Evolutionary conservation across 2,797 vertebrate species (phyloP).

Genomic region (Xiphorhynchus erythropygius): DNA sequence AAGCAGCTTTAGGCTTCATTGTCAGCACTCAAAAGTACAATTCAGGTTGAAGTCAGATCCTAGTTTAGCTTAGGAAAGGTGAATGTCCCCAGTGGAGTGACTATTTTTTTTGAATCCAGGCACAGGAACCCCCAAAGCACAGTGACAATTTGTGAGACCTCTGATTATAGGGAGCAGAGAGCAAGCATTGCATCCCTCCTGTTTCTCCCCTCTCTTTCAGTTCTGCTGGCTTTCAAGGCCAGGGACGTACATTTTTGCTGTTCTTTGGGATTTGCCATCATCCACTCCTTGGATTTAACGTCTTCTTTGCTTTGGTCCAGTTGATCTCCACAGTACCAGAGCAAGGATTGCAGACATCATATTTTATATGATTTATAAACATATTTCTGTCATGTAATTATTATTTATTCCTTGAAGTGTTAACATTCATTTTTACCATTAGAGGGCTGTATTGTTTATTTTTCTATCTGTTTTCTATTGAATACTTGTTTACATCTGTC

Average conservation of each 20-base stretch:
- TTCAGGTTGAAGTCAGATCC: not conserved
- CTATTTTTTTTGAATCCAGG: not conserved
- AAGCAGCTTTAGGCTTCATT: not conserved
- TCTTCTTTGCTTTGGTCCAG: not conserved
- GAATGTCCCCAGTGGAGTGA: not conserved
- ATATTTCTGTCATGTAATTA: not conserved
- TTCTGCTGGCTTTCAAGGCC: not conserved
- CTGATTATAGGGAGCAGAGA: not conserved
- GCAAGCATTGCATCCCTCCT: accelerated
- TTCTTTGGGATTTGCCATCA: not conserved
- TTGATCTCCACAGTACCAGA: not conserved
- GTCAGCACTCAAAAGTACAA: not conserved
- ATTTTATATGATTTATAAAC: not conserved
- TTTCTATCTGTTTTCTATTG: not conserved
- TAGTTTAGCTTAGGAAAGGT: not conserved
- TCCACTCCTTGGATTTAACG: not conserved
- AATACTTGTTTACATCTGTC: not conserved
- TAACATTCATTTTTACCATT: slow-evolving; percentile 27
- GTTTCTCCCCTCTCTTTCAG: not conserved
- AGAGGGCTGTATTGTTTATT: slow-evolving; percentile 51
- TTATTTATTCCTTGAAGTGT: not conserved
- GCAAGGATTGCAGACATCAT: not conserved
- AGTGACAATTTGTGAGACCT: not conserved
- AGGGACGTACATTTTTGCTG: not conserved
- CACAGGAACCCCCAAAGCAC: not conserved